A percentile compares a stretch with the other conserved stretches of the same genome.
phyloP scores from a whole-genome alignment of 2,113 vertebrate species.

The Thryonomys swinderianus region DNA sequence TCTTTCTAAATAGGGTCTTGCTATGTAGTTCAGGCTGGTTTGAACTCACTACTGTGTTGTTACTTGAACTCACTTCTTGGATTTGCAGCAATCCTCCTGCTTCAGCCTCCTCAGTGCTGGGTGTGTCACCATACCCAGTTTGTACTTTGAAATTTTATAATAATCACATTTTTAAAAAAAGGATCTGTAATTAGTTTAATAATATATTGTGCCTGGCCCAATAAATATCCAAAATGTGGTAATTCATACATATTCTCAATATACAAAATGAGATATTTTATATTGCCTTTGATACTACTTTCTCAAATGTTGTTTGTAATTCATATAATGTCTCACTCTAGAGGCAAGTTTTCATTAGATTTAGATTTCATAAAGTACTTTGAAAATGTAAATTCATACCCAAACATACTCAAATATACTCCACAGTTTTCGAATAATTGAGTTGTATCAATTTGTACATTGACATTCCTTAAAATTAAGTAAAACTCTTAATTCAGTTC shows the following conservation, averaged over 20 bases:
- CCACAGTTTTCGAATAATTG: background rate
- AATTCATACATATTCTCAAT: background rate
- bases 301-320: background rate
- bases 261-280: background rate
- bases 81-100: background rate
- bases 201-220: background rate
- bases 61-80: background rate
- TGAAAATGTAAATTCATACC: background rate
- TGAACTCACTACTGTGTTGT: background rate
- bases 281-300: background rate
- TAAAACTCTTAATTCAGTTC: background rate
- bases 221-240: background rate
- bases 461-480: conserved; percentile 19
- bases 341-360: background rate
- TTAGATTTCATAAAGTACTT: background rate
- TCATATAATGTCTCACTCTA: background rate
- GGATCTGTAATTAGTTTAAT: background rate
- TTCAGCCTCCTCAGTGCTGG: background rate
- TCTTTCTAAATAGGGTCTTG: background rate
- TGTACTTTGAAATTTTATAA: background rate
- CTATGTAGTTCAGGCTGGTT: background rate
- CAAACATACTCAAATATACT: background rate
- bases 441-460: background rate
- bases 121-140: background rate
- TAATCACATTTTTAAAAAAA: background rate